Conservation (phyloP, 1,140 invertebrate species). For the Apis dorsata region DNA sequence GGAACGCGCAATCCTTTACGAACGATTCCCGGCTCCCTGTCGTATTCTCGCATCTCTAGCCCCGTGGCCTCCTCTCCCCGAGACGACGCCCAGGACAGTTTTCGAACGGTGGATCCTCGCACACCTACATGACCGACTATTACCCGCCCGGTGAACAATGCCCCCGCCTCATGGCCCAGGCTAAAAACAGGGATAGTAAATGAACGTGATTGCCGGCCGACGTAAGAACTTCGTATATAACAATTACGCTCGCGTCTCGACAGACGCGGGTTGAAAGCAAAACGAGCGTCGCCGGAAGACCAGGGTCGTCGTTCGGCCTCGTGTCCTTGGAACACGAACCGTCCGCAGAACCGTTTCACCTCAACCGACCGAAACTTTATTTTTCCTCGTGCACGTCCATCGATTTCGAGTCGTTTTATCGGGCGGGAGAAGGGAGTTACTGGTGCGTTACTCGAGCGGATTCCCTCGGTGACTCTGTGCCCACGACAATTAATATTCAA, state of each 20-base stretch:
- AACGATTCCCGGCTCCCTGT: slow-evolving; percentile 28
- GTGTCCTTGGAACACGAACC: slow-evolving; percentile 33
- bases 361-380: background rate
- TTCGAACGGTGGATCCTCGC: background rate
- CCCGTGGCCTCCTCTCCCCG: background rate
- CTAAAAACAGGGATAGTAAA: slow-evolving; percentile 54
- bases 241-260: slow-evolving; percentile 49
- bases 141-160: slow-evolving; percentile 44
- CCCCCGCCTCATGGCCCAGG: slow-evolving; percentile 15
- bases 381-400: no score
- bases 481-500: slow-evolving; percentile 42
- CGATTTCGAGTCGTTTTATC: background rate
- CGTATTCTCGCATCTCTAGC: background rate
- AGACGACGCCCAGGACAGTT: background rate
- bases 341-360: slow-evolving; percentile 17
- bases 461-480: background rate
- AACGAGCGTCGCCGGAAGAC: slow-evolving; percentile 53
- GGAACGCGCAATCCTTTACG: slow-evolving; percentile 26
- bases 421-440: no score
- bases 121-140: slow-evolving; percentile 38
- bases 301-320: slow-evolving; percentile 57
- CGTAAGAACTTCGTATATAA: slow-evolving; percentile 53
- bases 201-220: slow-evolving; percentile 48
- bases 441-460: background rate
- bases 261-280: slow-evolving; percentile 49